A percentile compares a stretch with the other conserved stretches of the same genome.
These are phyloP conservation scores for Drosophila insularis DNA, from an alignment of 1,140 invertebrate species.

Conservation along the genomic window DNA sequence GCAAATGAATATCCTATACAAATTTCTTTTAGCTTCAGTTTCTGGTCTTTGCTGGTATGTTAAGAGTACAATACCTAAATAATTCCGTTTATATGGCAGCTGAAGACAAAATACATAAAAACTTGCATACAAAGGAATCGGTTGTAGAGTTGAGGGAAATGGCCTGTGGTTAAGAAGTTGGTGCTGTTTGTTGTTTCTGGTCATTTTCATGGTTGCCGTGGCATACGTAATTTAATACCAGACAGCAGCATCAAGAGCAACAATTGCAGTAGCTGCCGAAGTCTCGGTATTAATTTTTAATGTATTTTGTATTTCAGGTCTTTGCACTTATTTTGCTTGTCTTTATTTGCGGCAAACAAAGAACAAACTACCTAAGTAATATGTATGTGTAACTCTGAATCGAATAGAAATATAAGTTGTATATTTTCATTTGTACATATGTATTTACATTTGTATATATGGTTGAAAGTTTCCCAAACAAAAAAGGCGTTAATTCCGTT, in stretches of 20 bases:
- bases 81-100: conserved; percentile 77
- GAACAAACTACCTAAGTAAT: too few relatives aligned
- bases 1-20: not conserved
- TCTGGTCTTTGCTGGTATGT: conserved; percentile 51
- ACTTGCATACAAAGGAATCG: conserved; percentile 53
- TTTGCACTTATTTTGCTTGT: conserved; percentile 35
- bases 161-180: conserved; percentile 20
- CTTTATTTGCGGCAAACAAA: conserved; percentile 74
- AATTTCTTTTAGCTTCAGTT: not conserved
- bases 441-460: too few relatives aligned
- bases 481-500: too few relatives aligned
- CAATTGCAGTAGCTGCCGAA: conserved; percentile 25
- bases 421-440: too few relatives aligned
- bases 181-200: conserved; percentile 52
- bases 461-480: too few relatives aligned
- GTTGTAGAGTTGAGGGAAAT: not conserved
- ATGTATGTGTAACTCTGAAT: too few relatives aligned
- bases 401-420: too few relatives aligned
- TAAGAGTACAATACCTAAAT: conserved; percentile 68
- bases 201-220: conserved; percentile 77
- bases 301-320: conserved; percentile 56
- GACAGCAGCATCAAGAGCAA: conserved; percentile 51
- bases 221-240: conserved; percentile 79
- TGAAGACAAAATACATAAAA: conserved; percentile 79
- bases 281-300: conserved; percentile 78